Evolutionary conservation across 1,140 invertebrate genomes (phyloP).

Genomic region (Drosophila kikkawai): DNA sequence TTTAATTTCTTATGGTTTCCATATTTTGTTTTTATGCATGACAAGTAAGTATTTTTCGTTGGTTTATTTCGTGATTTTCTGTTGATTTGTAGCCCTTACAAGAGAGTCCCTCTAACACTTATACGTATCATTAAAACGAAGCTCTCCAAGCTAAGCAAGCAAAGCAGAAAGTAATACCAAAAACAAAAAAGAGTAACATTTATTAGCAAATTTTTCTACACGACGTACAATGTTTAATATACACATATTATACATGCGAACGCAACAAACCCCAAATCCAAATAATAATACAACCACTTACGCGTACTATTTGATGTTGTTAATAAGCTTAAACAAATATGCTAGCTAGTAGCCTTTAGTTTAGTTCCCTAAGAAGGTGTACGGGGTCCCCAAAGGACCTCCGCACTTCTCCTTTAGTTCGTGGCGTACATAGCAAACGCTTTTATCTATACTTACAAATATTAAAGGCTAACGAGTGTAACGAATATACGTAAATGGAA

Average conservation of each 20-base stretch:
- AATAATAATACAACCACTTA: conserved; percentile 46
- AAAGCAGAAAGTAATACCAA: conserved; percentile 58
- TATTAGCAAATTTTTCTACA: conserved; percentile 83
- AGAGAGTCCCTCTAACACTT: conserved; percentile 71
- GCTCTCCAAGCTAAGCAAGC: conserved; percentile 76
- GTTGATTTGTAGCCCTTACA: conserved; percentile 35
- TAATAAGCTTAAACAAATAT: conserved; percentile 78
- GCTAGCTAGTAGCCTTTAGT: conserved; percentile 77
- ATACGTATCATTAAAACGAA: conserved; percentile 83
- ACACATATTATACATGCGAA: conserved; percentile 47
- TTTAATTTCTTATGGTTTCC: conserved; percentile 35
- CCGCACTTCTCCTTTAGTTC: conserved; percentile 67
- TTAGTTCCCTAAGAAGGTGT: conserved; percentile 42
- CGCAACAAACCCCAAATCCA: conserved; percentile 30
- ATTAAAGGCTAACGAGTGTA: conserved; percentile 79
- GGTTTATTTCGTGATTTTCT: conserved; percentile 22
- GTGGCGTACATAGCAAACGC: conserved; percentile 75
- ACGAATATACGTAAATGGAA: conserved; percentile 80
- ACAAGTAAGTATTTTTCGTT: conserved; percentile 41
- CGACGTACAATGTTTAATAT: conserved; percentile 77
- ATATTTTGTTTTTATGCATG: conserved; percentile 28
- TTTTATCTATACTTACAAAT: conserved; percentile 68
- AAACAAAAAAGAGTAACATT: conserved; percentile 58
- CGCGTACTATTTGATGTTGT: conserved; percentile 81
- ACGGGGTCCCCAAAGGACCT: conserved; percentile 16